Evolutionary conservation across 2,888 invertebrate genomes (phyloP).

Genomic region (Machimus atricapillus): DNA sequence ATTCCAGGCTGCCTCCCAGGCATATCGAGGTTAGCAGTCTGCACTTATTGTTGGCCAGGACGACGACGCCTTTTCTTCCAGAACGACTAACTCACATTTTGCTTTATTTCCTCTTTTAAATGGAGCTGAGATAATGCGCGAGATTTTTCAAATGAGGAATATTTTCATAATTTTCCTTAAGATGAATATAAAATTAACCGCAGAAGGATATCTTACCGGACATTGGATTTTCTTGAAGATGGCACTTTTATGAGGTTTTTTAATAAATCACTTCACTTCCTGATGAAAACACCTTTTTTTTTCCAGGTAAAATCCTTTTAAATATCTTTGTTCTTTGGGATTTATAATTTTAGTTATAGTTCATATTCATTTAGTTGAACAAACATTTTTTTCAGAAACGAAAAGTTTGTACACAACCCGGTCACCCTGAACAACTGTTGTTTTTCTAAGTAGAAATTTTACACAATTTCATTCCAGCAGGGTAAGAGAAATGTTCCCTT

Average conservation of each 20-base stretch:
- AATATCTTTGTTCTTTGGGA: neutral
- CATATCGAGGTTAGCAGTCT: conserved; percentile 11
- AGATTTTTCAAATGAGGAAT: neutral
- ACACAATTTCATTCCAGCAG: conserved; percentile 6
- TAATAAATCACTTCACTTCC: neutral
- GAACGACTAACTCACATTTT: neutral
- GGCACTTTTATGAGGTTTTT: neutral
- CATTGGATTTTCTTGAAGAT: neutral
- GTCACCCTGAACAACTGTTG: conserved; percentile 38
- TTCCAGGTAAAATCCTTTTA: neutral
- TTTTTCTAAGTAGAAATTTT: conserved; percentile 14
- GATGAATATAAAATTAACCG: neutral
- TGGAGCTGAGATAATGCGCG: neutral
- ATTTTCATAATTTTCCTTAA: neutral
- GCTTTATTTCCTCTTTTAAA: neutral
- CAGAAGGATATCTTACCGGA: conserved; percentile 19
- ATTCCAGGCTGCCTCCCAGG: neutral
- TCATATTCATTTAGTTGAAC: neutral
- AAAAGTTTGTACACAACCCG: conserved; percentile 26
- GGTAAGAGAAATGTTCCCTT: neutral
- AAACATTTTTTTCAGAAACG: neutral
- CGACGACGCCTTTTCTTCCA: conserved; percentile 13
- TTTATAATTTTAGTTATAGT: neutral
- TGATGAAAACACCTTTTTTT: neutral
- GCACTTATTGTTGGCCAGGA: neutral